A percentile compares a stretch with the other conserved stretches of the same genome.
phyloP scores from a whole-genome alignment of 2,888 invertebrate species.

The Parelbella ahira region DNA sequence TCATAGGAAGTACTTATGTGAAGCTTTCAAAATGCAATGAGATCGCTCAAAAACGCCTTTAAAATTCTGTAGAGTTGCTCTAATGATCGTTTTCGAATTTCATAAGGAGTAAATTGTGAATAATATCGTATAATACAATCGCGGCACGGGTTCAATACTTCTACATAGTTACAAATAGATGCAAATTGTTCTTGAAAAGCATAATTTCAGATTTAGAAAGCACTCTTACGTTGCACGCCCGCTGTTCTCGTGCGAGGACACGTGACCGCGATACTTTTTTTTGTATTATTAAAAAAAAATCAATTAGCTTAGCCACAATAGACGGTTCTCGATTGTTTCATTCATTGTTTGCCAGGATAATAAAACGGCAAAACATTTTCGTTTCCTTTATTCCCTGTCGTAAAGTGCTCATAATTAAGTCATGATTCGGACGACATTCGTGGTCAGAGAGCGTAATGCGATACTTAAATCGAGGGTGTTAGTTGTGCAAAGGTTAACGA shows the following conservation, averaged over 20 bases:
- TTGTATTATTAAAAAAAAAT: constrained; percentile 43
- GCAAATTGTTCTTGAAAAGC: constrained; percentile 41
- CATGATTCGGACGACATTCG: not conserved
- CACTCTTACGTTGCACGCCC: constrained; percentile 46
- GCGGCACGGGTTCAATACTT: constrained; percentile 36
- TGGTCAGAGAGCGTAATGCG: constrained; percentile 17
- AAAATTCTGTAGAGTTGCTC: constrained; percentile 37
- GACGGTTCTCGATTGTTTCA: constrained; percentile 50
- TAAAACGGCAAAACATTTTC: constrained; percentile 16
- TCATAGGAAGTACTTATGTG: constrained; percentile 35
- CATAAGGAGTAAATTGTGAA: constrained; percentile 40
- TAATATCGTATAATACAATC: constrained; percentile 43
- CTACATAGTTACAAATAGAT: constrained; percentile 40
- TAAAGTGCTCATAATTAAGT: constrained; percentile 34
- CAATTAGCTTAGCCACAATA: constrained; percentile 55
- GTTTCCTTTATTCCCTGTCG: constrained; percentile 58
- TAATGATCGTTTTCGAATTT: constrained; percentile 49
- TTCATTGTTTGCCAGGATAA: constrained; percentile 48
- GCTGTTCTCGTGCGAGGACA: constrained; percentile 47
- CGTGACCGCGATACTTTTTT: constrained; percentile 53
- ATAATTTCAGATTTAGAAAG: constrained; percentile 51
- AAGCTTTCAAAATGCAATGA: constrained; percentile 35
- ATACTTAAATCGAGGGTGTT: constrained; percentile 20
- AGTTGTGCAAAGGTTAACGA: constrained; percentile 45
- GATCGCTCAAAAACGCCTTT: constrained; percentile 35